These are phyloP conservation scores for Masnerella sp. DNA, from an alignment of 2,888 invertebrate genomes.

Conservation along the genomic window DNA sequence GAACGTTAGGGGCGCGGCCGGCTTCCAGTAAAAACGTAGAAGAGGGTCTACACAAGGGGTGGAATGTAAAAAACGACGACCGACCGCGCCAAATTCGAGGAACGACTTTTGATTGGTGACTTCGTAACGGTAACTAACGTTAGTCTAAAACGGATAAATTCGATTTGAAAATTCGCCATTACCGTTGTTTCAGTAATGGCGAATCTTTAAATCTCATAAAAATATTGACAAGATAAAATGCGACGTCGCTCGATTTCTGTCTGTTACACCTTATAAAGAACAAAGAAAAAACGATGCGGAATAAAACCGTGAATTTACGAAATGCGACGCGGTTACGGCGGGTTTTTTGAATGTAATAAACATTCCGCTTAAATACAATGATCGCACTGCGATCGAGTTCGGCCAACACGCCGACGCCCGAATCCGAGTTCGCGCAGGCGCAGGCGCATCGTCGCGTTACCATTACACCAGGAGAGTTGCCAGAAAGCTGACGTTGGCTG, in stretches of 20 bases:
- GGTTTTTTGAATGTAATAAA: constrained; percentile 54
- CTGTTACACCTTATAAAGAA: too few species aligned
- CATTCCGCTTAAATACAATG: constrained; percentile 54
- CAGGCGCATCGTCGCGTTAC: constrained; percentile 46
- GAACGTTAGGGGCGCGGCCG: too few species aligned
- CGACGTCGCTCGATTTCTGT: too few species aligned
- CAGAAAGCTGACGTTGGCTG: constrained; percentile 51
- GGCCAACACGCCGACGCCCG: constrained; percentile 30
- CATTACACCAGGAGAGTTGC: constrained; percentile 53
- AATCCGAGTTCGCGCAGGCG: not conserved
- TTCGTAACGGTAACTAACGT: constrained; percentile 44
- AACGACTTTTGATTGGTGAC: constrained; percentile 49
- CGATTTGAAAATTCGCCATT: too few species aligned
- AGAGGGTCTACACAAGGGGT: constrained; percentile 15
- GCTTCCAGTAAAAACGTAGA: constrained; percentile 30
- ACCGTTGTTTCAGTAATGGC: too few species aligned
- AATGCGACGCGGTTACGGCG: constrained; percentile 41
- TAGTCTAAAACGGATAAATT: too few species aligned
- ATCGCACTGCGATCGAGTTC: constrained; percentile 55
- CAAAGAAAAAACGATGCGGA: too few species aligned
- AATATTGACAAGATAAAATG: too few species aligned
- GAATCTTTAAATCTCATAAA: too few species aligned
- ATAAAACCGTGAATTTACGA: too few species aligned
- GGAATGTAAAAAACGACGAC: constrained; percentile 40
- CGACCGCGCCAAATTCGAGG: constrained; percentile 33